Percentiles rank a stretch among this genome's conserved stretches.
Evolutionary conservation across 1,140 invertebrate genomes (phyloP).

Genomic region (Drosophila jambulina): DNA sequence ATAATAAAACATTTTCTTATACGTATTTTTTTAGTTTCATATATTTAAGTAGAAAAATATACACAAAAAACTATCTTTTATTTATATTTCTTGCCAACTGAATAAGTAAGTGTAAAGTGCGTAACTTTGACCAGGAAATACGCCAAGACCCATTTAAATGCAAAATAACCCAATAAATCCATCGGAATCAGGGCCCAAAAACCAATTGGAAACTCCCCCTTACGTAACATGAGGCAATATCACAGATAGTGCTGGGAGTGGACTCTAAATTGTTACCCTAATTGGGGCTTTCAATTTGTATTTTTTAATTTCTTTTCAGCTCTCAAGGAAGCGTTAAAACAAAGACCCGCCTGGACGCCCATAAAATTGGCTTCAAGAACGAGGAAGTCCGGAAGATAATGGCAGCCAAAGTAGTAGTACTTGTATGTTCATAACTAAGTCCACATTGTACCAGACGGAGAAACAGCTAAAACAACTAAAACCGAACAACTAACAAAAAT

Average conservation of each 20-base stretch:
- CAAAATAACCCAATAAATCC: slow-evolving; percentile 2
- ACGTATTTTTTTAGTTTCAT: too few relatives aligned
- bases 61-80: not conserved
- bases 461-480: slow-evolving; percentile 34
- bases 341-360: not conserved
- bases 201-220: slow-evolving; percentile 11
- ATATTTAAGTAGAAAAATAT: too few relatives aligned
- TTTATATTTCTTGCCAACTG: not conserved
- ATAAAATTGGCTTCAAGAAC: slow-evolving; percentile 33
- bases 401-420: slow-evolving; percentile 11
- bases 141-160: not conserved
- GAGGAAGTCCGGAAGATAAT: slow-evolving; percentile 29
- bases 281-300: slow-evolving; percentile 4
- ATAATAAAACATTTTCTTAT: too few relatives aligned
- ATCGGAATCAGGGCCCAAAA: slow-evolving; percentile 5
- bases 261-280: slow-evolving; percentile 7
- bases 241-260: not conserved
- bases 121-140: slow-evolving; percentile 7
- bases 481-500: slow-evolving; percentile 28
- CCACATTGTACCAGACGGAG: slow-evolving; percentile 32
- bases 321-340: slow-evolving; percentile 15
- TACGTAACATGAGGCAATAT: not conserved
- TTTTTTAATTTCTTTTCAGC: not conserved
- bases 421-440: slow-evolving; percentile 19
- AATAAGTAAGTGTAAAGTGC: slow-evolving; percentile 2